Conservation (phyloP, 2,113 vertebrate genomes). For the Trachemys scripta region DNA sequence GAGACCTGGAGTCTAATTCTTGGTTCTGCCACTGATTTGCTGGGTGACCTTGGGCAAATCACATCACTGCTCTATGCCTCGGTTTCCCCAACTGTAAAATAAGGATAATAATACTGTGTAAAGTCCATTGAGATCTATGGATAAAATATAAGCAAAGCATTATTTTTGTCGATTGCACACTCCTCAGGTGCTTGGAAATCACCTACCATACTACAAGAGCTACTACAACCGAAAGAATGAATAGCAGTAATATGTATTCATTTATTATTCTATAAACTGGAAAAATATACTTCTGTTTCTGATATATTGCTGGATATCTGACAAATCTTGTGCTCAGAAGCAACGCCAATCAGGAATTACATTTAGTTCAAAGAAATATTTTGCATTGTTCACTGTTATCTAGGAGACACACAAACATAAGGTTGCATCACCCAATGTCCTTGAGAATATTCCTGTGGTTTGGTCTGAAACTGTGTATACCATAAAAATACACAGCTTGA, state of each 20-base stretch:
- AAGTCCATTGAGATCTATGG: constrained; percentile 28
- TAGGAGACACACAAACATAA: constrained; percentile 48
- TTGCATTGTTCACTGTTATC: constrained; percentile 50
- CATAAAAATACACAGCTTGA: constrained; percentile 22
- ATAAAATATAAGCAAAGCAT: constrained; percentile 42
- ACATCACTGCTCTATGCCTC: not conserved
- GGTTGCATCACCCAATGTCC: constrained; percentile 28
- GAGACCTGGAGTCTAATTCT: not conserved
- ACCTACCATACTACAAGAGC: not conserved
- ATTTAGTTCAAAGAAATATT: constrained; percentile 55
- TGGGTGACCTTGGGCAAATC: constrained; percentile 3
- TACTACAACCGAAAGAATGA: constrained; percentile 29
- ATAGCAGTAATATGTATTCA: not conserved
- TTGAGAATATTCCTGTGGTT: constrained; percentile 51
- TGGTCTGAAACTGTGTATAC: constrained; percentile 52
- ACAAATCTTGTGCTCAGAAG: constrained; percentile 53
- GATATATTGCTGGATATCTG: constrained; percentile 35
- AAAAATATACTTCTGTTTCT: constrained; percentile 35
- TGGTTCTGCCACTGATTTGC: not conserved
- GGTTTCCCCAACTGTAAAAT: constrained; percentile 42
- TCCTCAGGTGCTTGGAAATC: constrained; percentile 37
- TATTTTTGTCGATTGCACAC: constrained; percentile 13
- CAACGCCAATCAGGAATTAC: constrained; percentile 28
- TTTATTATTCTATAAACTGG: constrained; percentile 50
- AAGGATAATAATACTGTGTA: constrained; percentile 26